phyloP scores from a whole-genome alignment of 1,140 invertebrate species.

The Dinoponera quadriceps region DNA sequence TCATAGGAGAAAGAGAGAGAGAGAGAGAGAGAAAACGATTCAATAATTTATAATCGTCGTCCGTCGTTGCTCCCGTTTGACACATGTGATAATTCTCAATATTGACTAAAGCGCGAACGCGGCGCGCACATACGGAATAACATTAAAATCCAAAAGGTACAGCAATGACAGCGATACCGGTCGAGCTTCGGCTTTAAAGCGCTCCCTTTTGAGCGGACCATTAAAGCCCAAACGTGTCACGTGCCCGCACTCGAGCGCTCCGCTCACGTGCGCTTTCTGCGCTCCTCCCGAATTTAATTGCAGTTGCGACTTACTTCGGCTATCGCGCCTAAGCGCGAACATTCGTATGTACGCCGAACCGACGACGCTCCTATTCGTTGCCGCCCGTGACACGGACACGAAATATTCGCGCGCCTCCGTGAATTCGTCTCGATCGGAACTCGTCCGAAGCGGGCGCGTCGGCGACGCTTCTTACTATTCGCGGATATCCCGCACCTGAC shows the following conservation, averaged over 20 bases:
- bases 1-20: no score
- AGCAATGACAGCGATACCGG: not conserved
- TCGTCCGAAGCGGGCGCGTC: not conserved
- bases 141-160: constrained; percentile 20
- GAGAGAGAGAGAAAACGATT: no score
- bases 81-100: not conserved
- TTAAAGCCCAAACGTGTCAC: constrained; percentile 60
- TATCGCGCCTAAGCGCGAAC: not conserved
- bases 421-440: no score
- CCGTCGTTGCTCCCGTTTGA: no score
- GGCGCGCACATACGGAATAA: constrained; percentile 15
- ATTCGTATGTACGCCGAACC: not conserved
- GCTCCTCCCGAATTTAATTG: not conserved
- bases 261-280: constrained; percentile 17
- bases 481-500: not conserved
- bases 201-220: constrained; percentile 48
- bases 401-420: not conserved
- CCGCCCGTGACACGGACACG: not conserved
- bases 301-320: constrained; percentile 13
- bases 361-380: not conserved
- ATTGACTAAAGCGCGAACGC: not conserved
- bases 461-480: not conserved
- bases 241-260: constrained; percentile 45
- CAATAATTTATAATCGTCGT: no score
- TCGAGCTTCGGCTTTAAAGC: constrained; percentile 17